Evolutionary conservation across 2,113 vertebrate genomes (phyloP), one percentile per base, ranked within the genome.

Genomic region (Ctenomys sociabilis): DNA sequence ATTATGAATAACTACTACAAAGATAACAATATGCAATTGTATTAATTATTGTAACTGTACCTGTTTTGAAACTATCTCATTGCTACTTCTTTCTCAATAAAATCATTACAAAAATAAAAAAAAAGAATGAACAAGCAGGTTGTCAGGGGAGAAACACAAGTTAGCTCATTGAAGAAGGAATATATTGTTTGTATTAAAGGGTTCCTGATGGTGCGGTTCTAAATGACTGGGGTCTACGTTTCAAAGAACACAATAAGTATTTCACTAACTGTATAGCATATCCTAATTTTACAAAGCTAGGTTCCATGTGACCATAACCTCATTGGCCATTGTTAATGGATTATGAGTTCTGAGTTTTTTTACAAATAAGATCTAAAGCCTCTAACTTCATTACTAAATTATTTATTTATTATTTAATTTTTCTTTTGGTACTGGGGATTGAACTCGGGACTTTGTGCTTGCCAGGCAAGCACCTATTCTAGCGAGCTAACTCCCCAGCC

Each of bases 381-480:
- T 96, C 72, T 96, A 43, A 26, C 12, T 93, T 92, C 61, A 37
- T 6, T 82, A 89, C 84, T 91, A 90, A 78, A 68, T 49, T 49
- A 49, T 11, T 49, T 49, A 49, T 49, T 49, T 49, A 49, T 49
- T 49, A 10, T 49, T 49, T 49, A 49, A 49, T 49, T 49, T 49
- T 49, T 10, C 5, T 49, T 49, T 49, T 49, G 49, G 49, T 10
- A 49, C 49, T 49, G 49, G 49, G 49, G 49, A 49, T 49, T 49
- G 49, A 49, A 49, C 49, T 49, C 49, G 12, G 49, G 49, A 49
- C 49, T 11, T 49, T 49, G 49, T 11, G 2, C 49, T 49, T 49
- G 49, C 49, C 9, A 49, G 49, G 49, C 49, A 49, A 49, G 49
- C n/a, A n/a, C n/a, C n/a, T n/a, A n/a, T n/a, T n/a, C 49, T 49